Evolutionary conservation across 2,113 vertebrate genomes (phyloP).

Genomic region (Gymnocephalus cernua): DNA sequence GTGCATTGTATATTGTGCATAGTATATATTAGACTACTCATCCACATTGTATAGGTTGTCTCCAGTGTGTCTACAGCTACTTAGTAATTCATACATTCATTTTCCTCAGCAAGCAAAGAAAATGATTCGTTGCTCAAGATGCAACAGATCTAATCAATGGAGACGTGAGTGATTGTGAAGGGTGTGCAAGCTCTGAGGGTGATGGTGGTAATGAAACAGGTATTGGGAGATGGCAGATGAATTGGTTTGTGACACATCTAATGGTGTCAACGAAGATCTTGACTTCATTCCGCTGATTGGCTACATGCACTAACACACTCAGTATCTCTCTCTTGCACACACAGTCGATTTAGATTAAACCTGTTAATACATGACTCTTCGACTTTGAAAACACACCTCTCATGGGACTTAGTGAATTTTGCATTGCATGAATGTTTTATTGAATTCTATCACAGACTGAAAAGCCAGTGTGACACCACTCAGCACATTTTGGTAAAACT

Average conservation of each 20-base stretch:
- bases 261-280: conserved; percentile 45
- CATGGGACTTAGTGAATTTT: not conserved
- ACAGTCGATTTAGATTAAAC: not conserved
- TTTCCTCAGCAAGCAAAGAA: conserved; percentile 13
- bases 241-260: conserved; percentile 51
- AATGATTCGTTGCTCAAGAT: conserved; percentile 32
- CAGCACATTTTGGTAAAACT: not conserved
- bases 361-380: not conserved
- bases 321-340: not conserved
- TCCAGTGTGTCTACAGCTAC: not conserved
- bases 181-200: conserved; percentile 7
- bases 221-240: conserved; percentile 50
- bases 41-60: not conserved
- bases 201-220: conserved; percentile 40
- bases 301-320: not conserved
- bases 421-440: not conserved
- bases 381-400: not conserved
- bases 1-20: not conserved
- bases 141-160: conserved; percentile 50
- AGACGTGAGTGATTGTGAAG: conserved; percentile 46
- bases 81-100: conserved; percentile 30
- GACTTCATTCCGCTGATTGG: conserved; percentile 44
- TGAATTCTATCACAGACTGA: not conserved
- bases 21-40: not conserved
- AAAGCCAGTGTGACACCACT: not conserved